These are phyloP conservation scores for Aix galericulata DNA, from an alignment of 2,113 vertebrate genomes.

Conservation along the genomic window DNA sequence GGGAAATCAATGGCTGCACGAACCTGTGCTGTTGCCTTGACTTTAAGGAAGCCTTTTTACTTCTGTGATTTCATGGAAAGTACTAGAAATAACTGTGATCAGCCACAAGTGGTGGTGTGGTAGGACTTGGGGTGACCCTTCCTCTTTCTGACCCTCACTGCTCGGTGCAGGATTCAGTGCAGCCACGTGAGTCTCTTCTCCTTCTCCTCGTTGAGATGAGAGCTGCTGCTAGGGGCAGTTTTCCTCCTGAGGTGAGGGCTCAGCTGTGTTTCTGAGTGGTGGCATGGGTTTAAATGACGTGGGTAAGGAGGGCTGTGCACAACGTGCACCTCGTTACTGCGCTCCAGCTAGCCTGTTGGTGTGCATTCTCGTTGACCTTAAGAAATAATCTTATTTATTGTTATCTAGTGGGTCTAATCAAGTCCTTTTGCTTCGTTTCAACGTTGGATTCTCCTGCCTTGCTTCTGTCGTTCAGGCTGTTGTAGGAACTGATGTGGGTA, in stretches of 20 bases:
- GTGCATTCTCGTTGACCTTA: background rate
- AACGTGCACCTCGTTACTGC: background rate
- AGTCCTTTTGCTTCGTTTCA: background rate
- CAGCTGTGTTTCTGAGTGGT: background rate
- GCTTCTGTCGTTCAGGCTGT: background rate
- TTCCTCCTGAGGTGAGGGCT: background rate
- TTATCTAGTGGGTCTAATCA: background rate
- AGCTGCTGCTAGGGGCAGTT: background rate
- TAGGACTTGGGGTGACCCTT: background rate
- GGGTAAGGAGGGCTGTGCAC: background rate
- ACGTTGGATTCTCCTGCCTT: background rate
- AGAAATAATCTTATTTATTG: constrained; percentile 19
- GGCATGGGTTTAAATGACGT: background rate
- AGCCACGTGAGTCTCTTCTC: background rate
- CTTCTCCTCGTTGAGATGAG: background rate
- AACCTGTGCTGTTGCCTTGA: background rate
- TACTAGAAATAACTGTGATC: background rate
- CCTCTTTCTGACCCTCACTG: background rate
- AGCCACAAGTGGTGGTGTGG: background rate
- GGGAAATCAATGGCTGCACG: background rate
- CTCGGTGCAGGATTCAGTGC: background rate
- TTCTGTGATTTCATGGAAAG: background rate
- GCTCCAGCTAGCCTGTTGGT: background rate
- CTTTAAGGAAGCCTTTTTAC: background rate
- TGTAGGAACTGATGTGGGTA: background rate